Conservation (phyloP, 1,140 invertebrate species). For the Meloidogyne hapla region DNA sequence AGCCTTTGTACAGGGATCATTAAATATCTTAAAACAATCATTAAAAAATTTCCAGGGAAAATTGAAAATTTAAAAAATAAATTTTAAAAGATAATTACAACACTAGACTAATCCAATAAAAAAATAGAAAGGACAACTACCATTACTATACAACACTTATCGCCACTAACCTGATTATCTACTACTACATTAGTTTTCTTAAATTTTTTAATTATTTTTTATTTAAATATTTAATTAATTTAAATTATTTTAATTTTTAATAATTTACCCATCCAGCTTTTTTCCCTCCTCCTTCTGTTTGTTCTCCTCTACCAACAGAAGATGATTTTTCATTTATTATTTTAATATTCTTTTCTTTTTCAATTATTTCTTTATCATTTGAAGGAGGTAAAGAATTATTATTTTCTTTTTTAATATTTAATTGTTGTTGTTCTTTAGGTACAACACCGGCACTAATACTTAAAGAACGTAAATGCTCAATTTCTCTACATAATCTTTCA, state of each 20-base stretch:
- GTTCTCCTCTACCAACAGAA: conserved; percentile 11
- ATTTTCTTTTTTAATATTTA: not conserved
- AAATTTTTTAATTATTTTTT: conserved; percentile 10
- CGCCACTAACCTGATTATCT: not conserved
- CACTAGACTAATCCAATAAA: too few relatives aligned
- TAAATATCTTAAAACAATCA: too few relatives aligned
- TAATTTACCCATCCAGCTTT: conserved; percentile 39
- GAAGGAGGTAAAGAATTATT: not conserved
- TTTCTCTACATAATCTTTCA: conserved; percentile 41
- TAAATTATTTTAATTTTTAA: not conserved
- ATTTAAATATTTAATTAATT: not conserved
- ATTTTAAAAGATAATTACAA: too few relatives aligned
- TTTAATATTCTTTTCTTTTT: conserved; percentile 2
- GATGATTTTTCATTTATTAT: conserved; percentile 10
- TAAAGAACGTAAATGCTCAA: conserved; percentile 43
- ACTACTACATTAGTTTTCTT: conserved; percentile 6
- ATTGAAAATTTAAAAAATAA: too few relatives aligned
- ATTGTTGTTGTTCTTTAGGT: not conserved
- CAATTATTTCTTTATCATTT: not conserved
- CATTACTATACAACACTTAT: not conserved
- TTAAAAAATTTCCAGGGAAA: too few relatives aligned
- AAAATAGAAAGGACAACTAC: not conserved
- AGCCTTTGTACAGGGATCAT: too few relatives aligned
- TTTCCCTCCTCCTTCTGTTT: conserved; percentile 29
- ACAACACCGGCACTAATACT: conserved; percentile 35